A percentile compares a stretch with the other conserved stretches of the same genome.
These are phyloP conservation scores for Lacerta bilineata DNA, from an alignment of 2,797 vertebrate genomes.

Conservation along the genomic window DNA sequence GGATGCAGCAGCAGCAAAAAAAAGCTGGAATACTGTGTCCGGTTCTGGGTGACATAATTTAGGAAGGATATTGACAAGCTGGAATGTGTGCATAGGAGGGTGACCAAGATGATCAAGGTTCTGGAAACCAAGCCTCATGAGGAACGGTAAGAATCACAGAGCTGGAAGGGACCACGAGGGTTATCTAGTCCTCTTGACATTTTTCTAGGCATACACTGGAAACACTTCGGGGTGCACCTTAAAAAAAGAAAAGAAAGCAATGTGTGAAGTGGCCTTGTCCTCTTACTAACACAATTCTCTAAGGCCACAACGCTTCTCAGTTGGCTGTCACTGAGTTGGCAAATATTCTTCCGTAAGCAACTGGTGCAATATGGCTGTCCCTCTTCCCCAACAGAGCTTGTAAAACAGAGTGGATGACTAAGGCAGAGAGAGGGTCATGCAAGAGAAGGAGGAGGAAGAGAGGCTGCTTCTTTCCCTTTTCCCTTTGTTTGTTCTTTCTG, in stretches of 20 bases:
- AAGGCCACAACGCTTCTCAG: neutral
- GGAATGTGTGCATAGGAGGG: no score
- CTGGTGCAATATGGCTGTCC: neutral
- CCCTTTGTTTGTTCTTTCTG: neutral
- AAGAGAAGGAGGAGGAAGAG: rapidly evolving
- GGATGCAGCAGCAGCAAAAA: no score
- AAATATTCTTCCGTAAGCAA: neutral
- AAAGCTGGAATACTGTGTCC: no score
- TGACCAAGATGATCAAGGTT: no score
- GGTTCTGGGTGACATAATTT: no score
- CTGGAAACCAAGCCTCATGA: no score
- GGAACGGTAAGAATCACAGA: no score
- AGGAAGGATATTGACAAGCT: no score
- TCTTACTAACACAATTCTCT: neutral
- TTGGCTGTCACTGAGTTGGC: neutral
- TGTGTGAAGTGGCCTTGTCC: neutral
- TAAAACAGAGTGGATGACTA: rapidly evolving
- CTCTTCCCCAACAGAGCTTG: neutral
- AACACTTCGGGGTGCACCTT: no score
- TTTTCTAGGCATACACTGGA: neutral
- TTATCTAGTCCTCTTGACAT: no score
- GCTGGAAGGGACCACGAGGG: no score
- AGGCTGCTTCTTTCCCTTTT: neutral
- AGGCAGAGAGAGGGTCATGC: neutral
- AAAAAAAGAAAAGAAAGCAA: neutral